Evolutionary conservation across 2,113 vertebrate species (phyloP).

Genomic region (Rhea pennata): DNA sequence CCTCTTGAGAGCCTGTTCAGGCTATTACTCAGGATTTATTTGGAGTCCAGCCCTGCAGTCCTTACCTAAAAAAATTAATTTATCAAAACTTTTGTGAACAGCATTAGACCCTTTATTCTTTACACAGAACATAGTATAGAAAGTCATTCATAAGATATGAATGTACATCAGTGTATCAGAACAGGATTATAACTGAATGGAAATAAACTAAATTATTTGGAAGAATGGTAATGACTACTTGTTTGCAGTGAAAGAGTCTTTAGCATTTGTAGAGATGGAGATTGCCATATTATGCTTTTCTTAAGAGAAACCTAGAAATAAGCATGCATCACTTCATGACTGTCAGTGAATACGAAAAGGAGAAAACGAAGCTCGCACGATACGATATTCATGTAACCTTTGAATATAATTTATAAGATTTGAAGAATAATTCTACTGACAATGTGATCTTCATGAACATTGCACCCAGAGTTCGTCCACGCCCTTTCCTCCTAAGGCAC

Average conservation of each 20-base stretch:
- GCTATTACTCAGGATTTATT: background rate
- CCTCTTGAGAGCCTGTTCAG: conserved; percentile 26
- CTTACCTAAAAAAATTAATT: background rate
- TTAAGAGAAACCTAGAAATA: background rate
- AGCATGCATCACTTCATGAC: background rate
- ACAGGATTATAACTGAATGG: conserved; percentile 19
- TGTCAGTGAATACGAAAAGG: background rate
- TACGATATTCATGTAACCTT: background rate
- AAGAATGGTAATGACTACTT: background rate
- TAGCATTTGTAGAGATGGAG: background rate
- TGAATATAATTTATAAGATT: background rate
- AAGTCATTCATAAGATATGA: conserved; percentile 14
- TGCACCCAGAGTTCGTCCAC: background rate
- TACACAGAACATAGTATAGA: background rate
- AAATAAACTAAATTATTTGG: conserved; percentile 27
- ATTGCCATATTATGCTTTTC: background rate
- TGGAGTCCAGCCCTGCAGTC: background rate
- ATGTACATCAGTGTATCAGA: background rate
- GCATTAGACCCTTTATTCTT: conserved; percentile 1
- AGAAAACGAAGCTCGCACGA: background rate
- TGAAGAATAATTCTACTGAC: background rate
- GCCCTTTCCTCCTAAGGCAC: background rate
- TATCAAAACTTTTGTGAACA: conserved; percentile 23
- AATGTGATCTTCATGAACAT: background rate
- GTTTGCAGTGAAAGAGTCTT: background rate